Percentiles rank a stretch among this genome's conserved stretches.
phyloP scores from a whole-genome alignment of 2,888 invertebrate genomes.

The Pammene aurita region DNA sequence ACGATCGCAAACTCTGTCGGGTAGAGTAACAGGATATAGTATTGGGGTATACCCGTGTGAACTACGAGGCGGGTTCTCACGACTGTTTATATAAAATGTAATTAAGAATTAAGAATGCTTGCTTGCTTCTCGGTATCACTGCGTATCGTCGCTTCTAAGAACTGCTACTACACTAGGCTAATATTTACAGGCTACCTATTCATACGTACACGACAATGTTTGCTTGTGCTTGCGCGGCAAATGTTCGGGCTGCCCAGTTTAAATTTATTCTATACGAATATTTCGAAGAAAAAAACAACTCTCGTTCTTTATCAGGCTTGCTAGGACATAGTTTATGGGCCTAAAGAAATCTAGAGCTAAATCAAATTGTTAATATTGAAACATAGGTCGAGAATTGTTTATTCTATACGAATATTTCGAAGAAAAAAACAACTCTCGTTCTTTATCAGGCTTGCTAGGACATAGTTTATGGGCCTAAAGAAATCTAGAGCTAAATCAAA shows the following conservation, averaged over 20 bases:
- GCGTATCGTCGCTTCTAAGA: slow-evolving; percentile 39
- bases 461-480: too few species aligned
- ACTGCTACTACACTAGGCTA: slow-evolving; percentile 33
- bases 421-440: too few species aligned
- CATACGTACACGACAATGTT: slow-evolving; percentile 20
- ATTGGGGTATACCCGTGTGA: slow-evolving; percentile 59
- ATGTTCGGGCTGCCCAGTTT: slow-evolving; percentile 7
- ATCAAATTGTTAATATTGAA: too few species aligned
- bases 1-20: slow-evolving; percentile 25
- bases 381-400: too few species aligned
- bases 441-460: too few species aligned
- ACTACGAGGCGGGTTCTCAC: slow-evolving; percentile 66
- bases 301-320: too few species aligned
- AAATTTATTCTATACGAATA: neutral
- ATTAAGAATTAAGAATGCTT: slow-evolving; percentile 56
- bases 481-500: too few species aligned
- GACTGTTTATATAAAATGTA: slow-evolving; percentile 59
- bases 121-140: slow-evolving; percentile 55
- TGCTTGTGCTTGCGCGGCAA: slow-evolving; percentile 7
- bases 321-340: too few species aligned
- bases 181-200: slow-evolving; percentile 36
- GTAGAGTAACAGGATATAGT: slow-evolving; percentile 27
- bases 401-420: too few species aligned
- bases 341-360: too few species aligned
- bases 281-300: too few species aligned